phyloP scores from a whole-genome alignment of 2,797 vertebrate genomes.

The Xenopus petersii region DNA sequence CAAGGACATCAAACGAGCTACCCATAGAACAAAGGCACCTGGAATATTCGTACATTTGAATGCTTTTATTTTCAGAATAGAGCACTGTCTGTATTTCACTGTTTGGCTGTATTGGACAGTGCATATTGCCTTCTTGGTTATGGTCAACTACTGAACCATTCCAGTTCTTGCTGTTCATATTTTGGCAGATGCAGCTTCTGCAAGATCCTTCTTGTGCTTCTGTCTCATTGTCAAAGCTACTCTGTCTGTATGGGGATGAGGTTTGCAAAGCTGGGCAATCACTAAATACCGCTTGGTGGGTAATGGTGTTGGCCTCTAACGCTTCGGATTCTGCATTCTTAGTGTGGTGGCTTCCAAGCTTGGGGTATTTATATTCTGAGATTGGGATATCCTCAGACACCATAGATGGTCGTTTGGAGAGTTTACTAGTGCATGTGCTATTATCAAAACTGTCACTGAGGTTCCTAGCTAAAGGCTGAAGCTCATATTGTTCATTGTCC shows the following conservation, averaged over 20 bases:
- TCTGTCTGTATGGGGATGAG: constrained; percentile 87
- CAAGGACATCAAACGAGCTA: constrained; percentile 85
- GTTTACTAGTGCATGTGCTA: constrained; percentile 95
- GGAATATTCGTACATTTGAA: constrained; percentile 62
- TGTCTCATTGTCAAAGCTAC: constrained; percentile 49
- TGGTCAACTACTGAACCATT: constrained; percentile 51
- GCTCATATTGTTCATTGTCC: constrained; percentile 87
- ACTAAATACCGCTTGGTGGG: constrained; percentile 62
- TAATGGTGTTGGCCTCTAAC: constrained; percentile 55
- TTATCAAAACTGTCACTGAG: constrained; percentile 97
- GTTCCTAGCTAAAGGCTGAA: constrained; percentile 88
- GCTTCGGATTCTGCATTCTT: constrained; percentile 55
- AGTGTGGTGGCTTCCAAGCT: constrained; percentile 51
- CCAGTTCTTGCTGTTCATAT: constrained; percentile 53
- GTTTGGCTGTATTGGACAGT: constrained; percentile 53
- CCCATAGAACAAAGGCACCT: constrained; percentile 70
- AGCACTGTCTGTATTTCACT: constrained; percentile 57
- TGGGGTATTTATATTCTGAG: constrained; percentile 69
- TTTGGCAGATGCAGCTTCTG: constrained; percentile 53
- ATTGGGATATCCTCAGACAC: constrained; percentile 90
- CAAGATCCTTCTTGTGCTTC: constrained; percentile 56
- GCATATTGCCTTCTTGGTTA: constrained; percentile 10
- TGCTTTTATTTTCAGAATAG: constrained; percentile 58
- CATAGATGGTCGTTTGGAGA: constrained; percentile 91
- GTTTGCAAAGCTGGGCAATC: constrained; percentile 84